These are phyloP conservation scores for Andrena praecox DNA, from an alignment of 2,888 invertebrate species.

Conservation along the genomic window DNA sequence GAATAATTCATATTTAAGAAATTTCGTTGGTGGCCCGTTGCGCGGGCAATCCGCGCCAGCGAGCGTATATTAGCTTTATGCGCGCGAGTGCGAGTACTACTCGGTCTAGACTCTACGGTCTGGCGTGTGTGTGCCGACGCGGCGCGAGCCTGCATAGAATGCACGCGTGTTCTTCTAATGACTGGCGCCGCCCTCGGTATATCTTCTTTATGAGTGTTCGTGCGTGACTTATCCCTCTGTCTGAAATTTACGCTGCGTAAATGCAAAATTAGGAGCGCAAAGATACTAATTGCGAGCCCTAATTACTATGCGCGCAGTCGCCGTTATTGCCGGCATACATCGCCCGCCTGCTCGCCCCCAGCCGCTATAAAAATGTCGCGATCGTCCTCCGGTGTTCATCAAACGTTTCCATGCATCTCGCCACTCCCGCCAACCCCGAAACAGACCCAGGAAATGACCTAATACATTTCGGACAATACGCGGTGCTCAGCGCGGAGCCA, in stretches of 20 bases:
- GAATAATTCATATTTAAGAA: conserved; percentile 55
- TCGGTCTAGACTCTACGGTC: neutral
- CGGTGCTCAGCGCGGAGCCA: neutral
- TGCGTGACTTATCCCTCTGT: conserved; percentile 22
- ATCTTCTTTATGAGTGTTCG: conserved; percentile 36
- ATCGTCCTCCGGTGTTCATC: neutral
- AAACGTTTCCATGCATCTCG: too few relatives aligned
- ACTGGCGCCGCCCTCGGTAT: conserved; percentile 9
- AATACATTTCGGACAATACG: too few relatives aligned
- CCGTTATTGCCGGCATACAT: conserved; percentile 13
- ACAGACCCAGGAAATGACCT: too few relatives aligned
- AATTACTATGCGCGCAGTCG: conserved; percentile 15
- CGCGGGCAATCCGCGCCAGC: neutral
- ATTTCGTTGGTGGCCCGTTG: neutral
- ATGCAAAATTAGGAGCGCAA: conserved; percentile 29
- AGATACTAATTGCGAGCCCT: conserved; percentile 29
- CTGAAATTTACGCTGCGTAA: conserved; percentile 26
- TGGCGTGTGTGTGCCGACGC: neutral
- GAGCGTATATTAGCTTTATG: conserved; percentile 13
- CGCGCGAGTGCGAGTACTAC: neutral
- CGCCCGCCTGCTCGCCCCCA: neutral
- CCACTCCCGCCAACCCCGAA: too few relatives aligned
- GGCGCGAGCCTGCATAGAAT: conserved; percentile 10
- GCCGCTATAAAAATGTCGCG: neutral
- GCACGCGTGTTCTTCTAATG: conserved; percentile 33